Conservation (phyloP, 2,888 invertebrate species). For the Zaprionus bogoriensis region DNA sequence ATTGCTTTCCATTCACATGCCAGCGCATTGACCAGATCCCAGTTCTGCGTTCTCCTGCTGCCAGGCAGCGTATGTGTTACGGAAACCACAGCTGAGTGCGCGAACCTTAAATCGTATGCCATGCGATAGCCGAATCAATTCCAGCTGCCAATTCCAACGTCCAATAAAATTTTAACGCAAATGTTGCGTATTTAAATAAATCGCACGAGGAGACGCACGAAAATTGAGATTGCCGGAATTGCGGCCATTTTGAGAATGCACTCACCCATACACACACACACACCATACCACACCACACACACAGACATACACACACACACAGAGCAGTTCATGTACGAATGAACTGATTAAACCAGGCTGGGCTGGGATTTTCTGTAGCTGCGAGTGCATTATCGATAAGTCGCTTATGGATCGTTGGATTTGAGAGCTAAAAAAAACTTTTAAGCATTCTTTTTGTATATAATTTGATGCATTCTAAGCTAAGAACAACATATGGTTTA, state of each 20-base stretch:
- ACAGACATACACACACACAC: too few species aligned
- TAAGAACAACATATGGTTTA: too few species aligned
- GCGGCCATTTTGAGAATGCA: not conserved
- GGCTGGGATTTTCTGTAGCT: too few species aligned
- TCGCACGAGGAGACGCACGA: conserved; percentile 26
- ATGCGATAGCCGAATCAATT: conserved; percentile 9
- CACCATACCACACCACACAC: too few species aligned
- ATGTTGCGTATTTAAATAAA: conserved; percentile 55
- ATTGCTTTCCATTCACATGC: conserved; percentile 23
- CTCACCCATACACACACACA: not conserved
- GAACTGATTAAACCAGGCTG: too few species aligned
- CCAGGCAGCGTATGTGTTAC: conserved; percentile 56
- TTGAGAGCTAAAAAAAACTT: too few species aligned
- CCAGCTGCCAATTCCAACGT: conserved; percentile 23
- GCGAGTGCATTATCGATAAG: too few species aligned
- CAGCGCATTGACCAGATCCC: conserved; percentile 31
- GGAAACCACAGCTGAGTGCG: conserved; percentile 72
- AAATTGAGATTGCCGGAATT: conserved; percentile 38
- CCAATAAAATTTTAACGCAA: conserved; percentile 71
- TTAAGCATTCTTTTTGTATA: too few species aligned
- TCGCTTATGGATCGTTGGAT: too few species aligned
- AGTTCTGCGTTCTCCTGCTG: not conserved
- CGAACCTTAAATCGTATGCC: conserved; percentile 34
- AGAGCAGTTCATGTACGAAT: too few species aligned
- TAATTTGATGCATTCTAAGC: too few species aligned